phyloP scores from a whole-genome alignment of 2,113 vertebrate genomes.

The Xiphophorus maculatus region DNA sequence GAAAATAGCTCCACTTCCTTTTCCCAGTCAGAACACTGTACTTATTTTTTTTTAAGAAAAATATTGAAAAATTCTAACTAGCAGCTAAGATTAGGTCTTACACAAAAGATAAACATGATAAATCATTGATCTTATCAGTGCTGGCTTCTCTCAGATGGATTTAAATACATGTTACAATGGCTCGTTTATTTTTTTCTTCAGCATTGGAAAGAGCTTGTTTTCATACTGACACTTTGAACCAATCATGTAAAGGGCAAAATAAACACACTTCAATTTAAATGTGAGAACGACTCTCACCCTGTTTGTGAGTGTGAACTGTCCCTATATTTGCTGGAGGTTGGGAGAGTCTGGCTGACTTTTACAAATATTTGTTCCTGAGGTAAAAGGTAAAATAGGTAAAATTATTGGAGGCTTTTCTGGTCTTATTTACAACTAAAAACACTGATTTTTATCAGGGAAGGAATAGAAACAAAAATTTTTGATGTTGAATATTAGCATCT shows the following conservation, averaged over 20 bases:
- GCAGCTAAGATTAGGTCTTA: neutral
- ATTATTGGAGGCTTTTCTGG: no score
- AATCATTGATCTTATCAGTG: neutral
- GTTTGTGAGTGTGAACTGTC: neutral
- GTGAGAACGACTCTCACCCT: neutral
- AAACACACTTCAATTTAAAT: neutral
- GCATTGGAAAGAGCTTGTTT: neutral
- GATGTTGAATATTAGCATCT: neutral
- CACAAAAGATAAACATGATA: neutral
- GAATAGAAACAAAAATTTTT: no score
- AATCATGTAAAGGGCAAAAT: neutral
- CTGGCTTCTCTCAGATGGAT: neutral
- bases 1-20: neutral
- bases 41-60: neutral
- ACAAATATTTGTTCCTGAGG: neutral
- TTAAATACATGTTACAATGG: neutral
- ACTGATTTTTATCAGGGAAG: neutral
- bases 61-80: neutral
- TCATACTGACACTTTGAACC: neutral
- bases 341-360: no score
- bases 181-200: neutral
- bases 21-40: neutral
- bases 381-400: neutral
- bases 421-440: neutral
- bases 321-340: neutral